Conservation (phyloP, 2,113 vertebrate species). For the Lates calcarifer region DNA sequence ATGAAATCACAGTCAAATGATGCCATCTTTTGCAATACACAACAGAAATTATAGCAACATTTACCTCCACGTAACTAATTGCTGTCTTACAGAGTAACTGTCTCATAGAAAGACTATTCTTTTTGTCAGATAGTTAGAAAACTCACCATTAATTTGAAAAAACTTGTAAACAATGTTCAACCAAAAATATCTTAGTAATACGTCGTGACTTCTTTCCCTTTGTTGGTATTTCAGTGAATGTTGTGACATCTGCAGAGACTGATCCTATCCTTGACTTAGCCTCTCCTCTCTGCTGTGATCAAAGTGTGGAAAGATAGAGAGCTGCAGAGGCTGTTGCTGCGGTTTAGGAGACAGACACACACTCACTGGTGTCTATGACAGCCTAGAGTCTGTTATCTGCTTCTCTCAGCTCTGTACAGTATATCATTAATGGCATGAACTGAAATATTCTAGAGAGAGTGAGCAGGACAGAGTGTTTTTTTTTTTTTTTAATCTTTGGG, state of each 20-base stretch:
- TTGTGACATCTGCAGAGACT: conserved; percentile 10
- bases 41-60: background rate
- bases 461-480: background rate
- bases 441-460: background rate
- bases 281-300: conserved; percentile 49
- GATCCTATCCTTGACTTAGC: background rate
- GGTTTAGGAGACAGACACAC: conserved; percentile 16
- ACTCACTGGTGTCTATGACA: conserved; percentile 15
- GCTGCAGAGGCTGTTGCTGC: conserved; percentile 36
- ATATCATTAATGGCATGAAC: conserved; percentile 32
- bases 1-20: no score
- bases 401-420: background rate
- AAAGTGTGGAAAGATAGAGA: conserved; percentile 25
- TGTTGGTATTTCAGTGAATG: conserved; percentile 1
- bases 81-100: no score
- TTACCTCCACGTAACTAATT: background rate
- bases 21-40: no score
- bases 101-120: no score
- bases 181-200: background rate
- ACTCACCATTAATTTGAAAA: background rate
- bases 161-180: background rate
- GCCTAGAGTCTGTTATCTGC: conserved; percentile 15
- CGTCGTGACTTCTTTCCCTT: background rate
- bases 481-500: conserved; percentile 2
- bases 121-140: background rate